Base-by-base conservation (phyloP, 2,888 invertebrate genomes). In the Dromius quadrimaculatus region DNA sequence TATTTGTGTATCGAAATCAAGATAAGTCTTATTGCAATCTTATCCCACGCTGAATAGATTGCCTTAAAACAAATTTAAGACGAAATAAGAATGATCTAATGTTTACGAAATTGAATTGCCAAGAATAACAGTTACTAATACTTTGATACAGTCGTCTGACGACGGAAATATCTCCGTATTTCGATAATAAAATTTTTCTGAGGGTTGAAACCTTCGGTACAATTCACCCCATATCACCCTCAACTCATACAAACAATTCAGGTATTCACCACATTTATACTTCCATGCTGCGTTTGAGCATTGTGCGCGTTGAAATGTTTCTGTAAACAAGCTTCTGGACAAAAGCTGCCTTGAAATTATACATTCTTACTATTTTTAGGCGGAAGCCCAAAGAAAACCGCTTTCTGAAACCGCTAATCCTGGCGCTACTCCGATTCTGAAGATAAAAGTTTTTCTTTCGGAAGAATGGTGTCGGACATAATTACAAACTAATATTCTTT, bases 321-420 rank as follows among this genome's bases (percentile, higher is more conserved):
- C 54, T 66, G 66, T 66, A 66, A 66, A 66, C 66, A 66, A 57
- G 54, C 36, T 5, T 6, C 15, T 2, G 36, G 19, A 47, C 59
- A 59, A 59, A 19, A 36, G 36, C 15, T 3, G 22, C 28, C 47
- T 47, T 43, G 47, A 47, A 45, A 64, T 62, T 64, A 64, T 47
- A 64, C 64, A 64, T 64, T 28, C 45, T 15, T 28, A 23, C 22
- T 13, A 36, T 13, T n/a, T n/a, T n/a, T n/a, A 23, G 8, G 22
- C 17, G 41, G 41, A 41, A 45, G 32, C 63, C n/a, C 15, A 9
- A 63, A 59, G 63, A 63, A 63, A 45, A 45, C 63, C 20, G 64
- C 50, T 64, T 64, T 47, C 17, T 17, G 50, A 34, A 11, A 50
- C 47, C 72, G 72, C 76, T 77, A 77, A 74, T 41, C 50, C 22